Base-by-base conservation (phyloP, 2,888 invertebrate genomes). In the Thecophora atra region DNA sequence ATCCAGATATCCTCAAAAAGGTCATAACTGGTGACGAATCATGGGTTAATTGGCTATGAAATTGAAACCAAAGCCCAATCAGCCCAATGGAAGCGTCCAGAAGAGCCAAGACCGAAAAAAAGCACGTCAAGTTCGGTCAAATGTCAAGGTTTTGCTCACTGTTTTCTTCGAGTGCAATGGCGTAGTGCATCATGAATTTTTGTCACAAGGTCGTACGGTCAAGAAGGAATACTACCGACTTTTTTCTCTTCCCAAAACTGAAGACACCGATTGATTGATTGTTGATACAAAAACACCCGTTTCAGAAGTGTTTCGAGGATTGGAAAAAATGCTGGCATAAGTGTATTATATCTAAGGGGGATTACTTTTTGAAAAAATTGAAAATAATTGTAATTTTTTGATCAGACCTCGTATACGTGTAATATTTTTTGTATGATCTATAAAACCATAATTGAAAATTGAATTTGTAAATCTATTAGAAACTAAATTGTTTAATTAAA, bases 241-340 rank as follows among this genome's bases (percentile, higher is more conserved):
- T 17, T 52, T 17, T 7, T 15, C 15, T 52, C 4, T 52, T 52
- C 52, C 52, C 19, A 15, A 19, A n/a, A 3, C 52, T 52, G 52
- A 52, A 52, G 52, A 52, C 7, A 11, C 19, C 52, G 7, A 52
- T 52, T 5, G 15, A 52, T 21, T 21, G 21, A 56, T 56, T 21
- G 17, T 17, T 11, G 37, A 37, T 6, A 58, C 24, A 21, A 26
- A 21, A 24, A 58, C 19, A 26, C 24, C 24, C 1, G 7, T 58
- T 26, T 6, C 15, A 13, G 58, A 66, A 66, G 47, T 66, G 51
- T 24, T 66, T 66, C 51, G 66, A 66, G 51, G 66, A 47, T 47
- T 21, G 66, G 42, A 66, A 37, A 42, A 66, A 66, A 47, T 51
- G 66, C 24, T 66, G 66, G 66, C 66, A 66, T 15, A 47, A 42